Evolutionary conservation across 2,113 vertebrate genomes (phyloP), one percentile per base, ranked within the genome.

Genomic region (Gopherus flavomarginatus): DNA sequence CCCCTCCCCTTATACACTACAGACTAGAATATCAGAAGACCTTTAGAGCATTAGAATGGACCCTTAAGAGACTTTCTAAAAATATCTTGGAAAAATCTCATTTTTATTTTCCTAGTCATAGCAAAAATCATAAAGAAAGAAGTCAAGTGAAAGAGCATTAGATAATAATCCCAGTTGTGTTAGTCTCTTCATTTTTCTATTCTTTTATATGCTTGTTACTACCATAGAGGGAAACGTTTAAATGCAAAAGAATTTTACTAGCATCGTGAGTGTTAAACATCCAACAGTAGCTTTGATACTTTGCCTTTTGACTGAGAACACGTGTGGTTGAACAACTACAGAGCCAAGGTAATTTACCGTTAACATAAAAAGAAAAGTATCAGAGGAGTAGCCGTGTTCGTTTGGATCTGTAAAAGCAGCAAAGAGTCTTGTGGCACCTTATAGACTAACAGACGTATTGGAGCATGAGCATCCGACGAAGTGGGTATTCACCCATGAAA

Each of bases 41-140:
- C 62, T 94, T 80, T 83, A 91, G 88, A 88, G 19, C 79, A 78
- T 4, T 4, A 86, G 47, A 89, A 90, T 90, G 62, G 62, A 77
- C 31, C 81, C 47, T 79, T 84, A 87, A 87, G 31, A 78, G 52
- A 84, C 93, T 89, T 90, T 91, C 87, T 88, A 94, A 94, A 89
- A 2, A 0, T 85, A 95, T 56, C 88, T 47, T 83, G 16, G 52
- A 50, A 82, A 78, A 83, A 49, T 83, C 24, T 26, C n/a, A 31
- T 56, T 75, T 90, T 80, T 90, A 69, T 49, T 81, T 78, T 56
- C 78, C 38, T 10, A 72, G 50, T 29, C 82, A 87, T 90, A 83
- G 54, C 31, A 90, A 92, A 96, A 96, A 91, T 3, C 53, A 14
- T 21, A 49, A 87, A 17, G 3, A 65, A 65, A 65, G 3, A 10